Percentiles rank a stretch among this genome's conserved stretches.
These are phyloP conservation scores for Drosophila stalkeri DNA, from an alignment of 2,888 invertebrate genomes.

Conservation along the genomic window DNA sequence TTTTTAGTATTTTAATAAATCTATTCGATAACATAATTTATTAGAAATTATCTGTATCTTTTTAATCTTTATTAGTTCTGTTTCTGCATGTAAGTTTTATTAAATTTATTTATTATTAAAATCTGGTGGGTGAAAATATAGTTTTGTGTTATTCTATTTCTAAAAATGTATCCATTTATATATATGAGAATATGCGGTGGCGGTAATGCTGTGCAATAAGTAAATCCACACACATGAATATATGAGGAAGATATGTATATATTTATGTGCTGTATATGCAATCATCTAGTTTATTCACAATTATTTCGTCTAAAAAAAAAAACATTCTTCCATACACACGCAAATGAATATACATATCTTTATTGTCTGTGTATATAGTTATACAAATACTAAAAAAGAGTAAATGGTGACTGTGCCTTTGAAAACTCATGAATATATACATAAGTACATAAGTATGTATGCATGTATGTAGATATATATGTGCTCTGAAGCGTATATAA, in stretches of 20 bases:
- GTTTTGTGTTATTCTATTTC: not conserved
- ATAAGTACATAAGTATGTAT: not conserved
- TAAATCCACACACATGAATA: slow-evolving; percentile 19
- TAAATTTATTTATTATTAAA: slow-evolving; percentile 21
- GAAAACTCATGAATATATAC: not conserved
- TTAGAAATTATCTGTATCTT: slow-evolving; percentile 46
- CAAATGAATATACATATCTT: not conserved
- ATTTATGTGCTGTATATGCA: slow-evolving; percentile 27
- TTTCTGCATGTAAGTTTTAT: slow-evolving; percentile 60
- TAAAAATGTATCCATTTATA: not conserved
- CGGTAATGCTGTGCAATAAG: slow-evolving; percentile 13
- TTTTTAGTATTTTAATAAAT: slow-evolving; percentile 24
- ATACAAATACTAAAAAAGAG: slow-evolving; percentile 1
- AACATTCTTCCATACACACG: slow-evolving; percentile 21
- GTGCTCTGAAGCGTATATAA: slow-evolving; percentile 14
- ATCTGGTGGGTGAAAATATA: slow-evolving; percentile 13
- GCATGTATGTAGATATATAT: not conserved
- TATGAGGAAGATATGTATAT: slow-evolving; percentile 9
- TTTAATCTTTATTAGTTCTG: slow-evolving; percentile 53
- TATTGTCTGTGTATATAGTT: slow-evolving; percentile 6
- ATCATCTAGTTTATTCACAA: slow-evolving; percentile 24
- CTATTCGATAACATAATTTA: slow-evolving; percentile 48
- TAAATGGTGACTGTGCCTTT: slow-evolving; percentile 22
- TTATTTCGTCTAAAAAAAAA: slow-evolving; percentile 18
- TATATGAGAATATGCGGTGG: slow-evolving; percentile 6